Evolutionary conservation across 2,888 invertebrate species (phyloP).

Genomic region (Blastobasis lacticolella): DNA sequence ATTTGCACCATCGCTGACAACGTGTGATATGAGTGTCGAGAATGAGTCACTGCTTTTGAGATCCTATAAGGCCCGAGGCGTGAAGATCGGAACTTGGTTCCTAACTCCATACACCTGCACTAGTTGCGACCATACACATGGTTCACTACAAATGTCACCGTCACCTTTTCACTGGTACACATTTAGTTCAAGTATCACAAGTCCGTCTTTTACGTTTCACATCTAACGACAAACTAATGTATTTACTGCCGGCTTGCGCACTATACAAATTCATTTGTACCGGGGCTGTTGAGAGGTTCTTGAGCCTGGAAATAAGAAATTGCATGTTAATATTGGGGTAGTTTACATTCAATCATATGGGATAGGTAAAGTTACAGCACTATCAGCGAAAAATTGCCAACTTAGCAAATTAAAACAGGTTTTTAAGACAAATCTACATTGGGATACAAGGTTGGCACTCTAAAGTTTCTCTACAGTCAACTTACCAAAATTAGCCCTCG

Average conservation of each 20-base stretch:
- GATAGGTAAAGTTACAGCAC: too few relatives aligned
- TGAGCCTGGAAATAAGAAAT: slow-evolving; percentile 79
- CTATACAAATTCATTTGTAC: slow-evolving; percentile 87
- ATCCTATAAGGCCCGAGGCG: slow-evolving; percentile 45
- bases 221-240: slow-evolving; percentile 63
- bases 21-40: not conserved
- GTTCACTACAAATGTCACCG: slow-evolving; percentile 52
- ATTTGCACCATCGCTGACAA: not conserved
- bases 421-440: not conserved
- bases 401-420: slow-evolving; percentile 1
- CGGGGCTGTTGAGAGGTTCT: slow-evolving; percentile 86
- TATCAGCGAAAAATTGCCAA: too few relatives aligned
- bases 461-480: slow-evolving; percentile 25
- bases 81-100: slow-evolving; percentile 49
- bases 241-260: slow-evolving; percentile 64
- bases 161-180: slow-evolving; percentile 62
- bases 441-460: not conserved
- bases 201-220: slow-evolving; percentile 71
- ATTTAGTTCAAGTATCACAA: slow-evolving; percentile 61
- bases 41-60: slow-evolving; percentile 38
- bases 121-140: slow-evolving; percentile 46
- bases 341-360: too few relatives aligned
- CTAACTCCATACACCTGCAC: slow-evolving; percentile 49
- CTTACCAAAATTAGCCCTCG: slow-evolving; percentile 65
- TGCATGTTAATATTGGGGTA: slow-evolving; percentile 4